phyloP scores from a whole-genome alignment of 2,113 vertebrate genomes.

The Suncus etruscus region DNA sequence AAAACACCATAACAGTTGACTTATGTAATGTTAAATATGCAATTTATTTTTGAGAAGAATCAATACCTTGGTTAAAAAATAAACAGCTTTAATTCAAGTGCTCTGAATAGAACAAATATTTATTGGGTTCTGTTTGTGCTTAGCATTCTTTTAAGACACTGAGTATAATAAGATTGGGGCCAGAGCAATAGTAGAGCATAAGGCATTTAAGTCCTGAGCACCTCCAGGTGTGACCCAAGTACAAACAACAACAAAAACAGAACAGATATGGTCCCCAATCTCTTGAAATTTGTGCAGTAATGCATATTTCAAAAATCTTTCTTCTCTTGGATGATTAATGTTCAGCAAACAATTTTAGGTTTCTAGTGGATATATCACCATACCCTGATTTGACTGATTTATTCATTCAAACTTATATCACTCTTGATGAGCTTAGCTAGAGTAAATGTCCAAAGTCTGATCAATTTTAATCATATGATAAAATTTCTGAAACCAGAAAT shows the following conservation, averaged over 20 bases:
- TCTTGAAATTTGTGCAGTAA: background rate
- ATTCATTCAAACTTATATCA: no score
- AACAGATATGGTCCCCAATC: background rate
- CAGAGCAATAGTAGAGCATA: no score
- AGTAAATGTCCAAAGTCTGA: slow-evolving; percentile 3
- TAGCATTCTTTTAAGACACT: background rate
- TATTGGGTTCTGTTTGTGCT: background rate
- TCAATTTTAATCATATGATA: background rate
- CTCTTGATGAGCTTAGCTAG: background rate
- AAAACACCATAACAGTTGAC: no score
- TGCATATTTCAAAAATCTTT: background rate
- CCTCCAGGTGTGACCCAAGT: no score
- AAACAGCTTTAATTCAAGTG: no score
- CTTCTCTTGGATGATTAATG: background rate
- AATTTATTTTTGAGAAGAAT: no score
- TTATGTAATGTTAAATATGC: no score
- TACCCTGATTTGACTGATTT: background rate
- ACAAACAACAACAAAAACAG: no score
- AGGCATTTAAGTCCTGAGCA: no score
- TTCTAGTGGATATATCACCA: background rate
- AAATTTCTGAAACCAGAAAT: slow-evolving; percentile 21
- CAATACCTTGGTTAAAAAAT: no score
- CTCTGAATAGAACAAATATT: no score
- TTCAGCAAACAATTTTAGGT: slow-evolving; percentile 8
- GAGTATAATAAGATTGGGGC: background rate